phyloP scores from a whole-genome alignment of 2,113 vertebrate genomes.

The Protobothrops flavoviridis region DNA sequence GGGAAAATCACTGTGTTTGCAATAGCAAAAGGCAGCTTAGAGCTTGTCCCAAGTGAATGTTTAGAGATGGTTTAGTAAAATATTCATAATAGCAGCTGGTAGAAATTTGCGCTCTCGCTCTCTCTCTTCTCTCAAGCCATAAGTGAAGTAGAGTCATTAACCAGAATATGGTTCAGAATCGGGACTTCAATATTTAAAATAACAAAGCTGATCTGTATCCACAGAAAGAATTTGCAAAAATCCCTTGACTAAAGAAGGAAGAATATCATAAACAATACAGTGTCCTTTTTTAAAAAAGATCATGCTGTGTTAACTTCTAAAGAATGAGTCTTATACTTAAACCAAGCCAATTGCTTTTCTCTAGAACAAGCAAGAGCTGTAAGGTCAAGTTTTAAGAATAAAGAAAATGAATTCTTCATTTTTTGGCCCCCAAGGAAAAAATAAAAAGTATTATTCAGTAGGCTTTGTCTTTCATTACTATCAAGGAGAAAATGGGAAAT shows the following conservation, averaged over 20 bases:
- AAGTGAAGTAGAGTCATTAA: constrained; percentile 54
- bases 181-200: constrained; percentile 34
- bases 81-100: constrained; percentile 66
- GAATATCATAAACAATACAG: not conserved
- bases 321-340: not conserved
- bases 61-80: constrained; percentile 62
- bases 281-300: not conserved
- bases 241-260: not conserved
- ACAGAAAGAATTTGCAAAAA: constrained; percentile 40
- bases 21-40: constrained; percentile 49
- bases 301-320: not conserved
- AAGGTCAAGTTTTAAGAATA: not conserved
- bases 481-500: constrained; percentile 40
- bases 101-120: constrained; percentile 49
- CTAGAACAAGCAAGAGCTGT: not conserved
- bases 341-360: not conserved
- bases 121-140: constrained; percentile 41
- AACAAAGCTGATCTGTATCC: constrained; percentile 21
- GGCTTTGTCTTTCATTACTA: constrained; percentile 30
- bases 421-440: constrained; percentile 9
- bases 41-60: constrained; percentile 53
- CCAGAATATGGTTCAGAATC: constrained; percentile 45
- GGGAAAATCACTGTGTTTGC: constrained; percentile 51
- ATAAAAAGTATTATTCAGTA: not conserved
- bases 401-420: not conserved